A percentile compares a stretch with the other conserved stretches of the same genome.
Conservation (phyloP, 2,888 invertebrate genomes). For the Phorcus lineatus region DNA sequence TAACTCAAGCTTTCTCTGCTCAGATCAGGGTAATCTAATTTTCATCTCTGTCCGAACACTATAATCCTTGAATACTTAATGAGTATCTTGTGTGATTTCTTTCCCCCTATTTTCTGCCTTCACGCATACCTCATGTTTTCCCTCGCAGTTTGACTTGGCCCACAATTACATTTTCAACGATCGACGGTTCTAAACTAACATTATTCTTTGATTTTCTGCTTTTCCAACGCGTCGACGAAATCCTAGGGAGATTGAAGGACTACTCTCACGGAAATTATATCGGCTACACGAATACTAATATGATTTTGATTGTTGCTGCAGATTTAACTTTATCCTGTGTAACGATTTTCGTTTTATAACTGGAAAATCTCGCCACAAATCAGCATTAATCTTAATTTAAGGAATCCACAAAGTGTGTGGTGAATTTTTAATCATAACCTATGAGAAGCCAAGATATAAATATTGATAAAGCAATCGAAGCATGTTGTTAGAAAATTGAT, state of each 20-base stretch:
- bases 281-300: not conserved
- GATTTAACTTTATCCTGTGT: not conserved
- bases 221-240: not conserved
- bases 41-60: not conserved
- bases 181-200: not conserved
- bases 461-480: too few relatives aligned
- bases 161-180: constrained; percentile 4
- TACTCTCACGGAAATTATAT: not conserved
- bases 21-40: not conserved
- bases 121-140: not conserved
- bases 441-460: too few relatives aligned
- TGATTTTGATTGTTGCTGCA: not conserved
- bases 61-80: not conserved
- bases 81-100: not conserved
- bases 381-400: too few relatives aligned
- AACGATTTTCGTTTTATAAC: not conserved
- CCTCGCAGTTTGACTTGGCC: not conserved
- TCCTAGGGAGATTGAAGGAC: not conserved
- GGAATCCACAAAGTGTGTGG: too few relatives aligned
- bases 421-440: too few relatives aligned
- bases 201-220: constrained; percentile 11
- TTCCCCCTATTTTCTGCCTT: not conserved
- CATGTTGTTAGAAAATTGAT: too few relatives aligned
- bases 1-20: not conserved
- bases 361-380: too few relatives aligned